Conservation (phyloP, 30 jellyfish, hydroid and myxozoan genomes). For the Mastigias papua region DNA sequence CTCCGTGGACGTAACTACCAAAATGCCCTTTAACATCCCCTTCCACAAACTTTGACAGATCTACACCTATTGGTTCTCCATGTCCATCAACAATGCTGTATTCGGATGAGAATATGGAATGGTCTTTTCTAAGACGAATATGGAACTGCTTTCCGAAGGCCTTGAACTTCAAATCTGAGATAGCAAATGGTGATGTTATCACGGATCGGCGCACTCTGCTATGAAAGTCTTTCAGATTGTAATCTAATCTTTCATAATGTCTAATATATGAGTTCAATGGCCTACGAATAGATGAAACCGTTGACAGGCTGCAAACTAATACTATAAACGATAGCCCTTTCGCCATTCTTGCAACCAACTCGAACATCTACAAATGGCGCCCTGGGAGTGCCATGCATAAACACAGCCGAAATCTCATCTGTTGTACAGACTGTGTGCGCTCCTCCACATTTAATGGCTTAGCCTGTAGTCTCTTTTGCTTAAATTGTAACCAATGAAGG, state of each 20-base stretch:
- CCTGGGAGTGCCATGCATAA: neutral
- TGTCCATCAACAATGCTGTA: conserved; percentile 76
- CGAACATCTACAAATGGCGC: conserved; percentile 15
- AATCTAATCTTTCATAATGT: conserved; percentile 82
- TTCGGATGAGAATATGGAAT: conserved; percentile 77
- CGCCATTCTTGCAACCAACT: conserved; percentile 22
- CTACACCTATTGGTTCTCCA: conserved; percentile 77
- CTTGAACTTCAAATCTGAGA: conserved; percentile 69
- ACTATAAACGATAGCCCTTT: neutral
- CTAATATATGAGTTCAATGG: conserved; percentile 81
- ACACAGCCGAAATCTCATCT: conserved; percentile 14
- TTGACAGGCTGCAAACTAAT: conserved; percentile 21
- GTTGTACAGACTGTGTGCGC: neutral
- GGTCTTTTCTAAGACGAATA: conserved; percentile 85
- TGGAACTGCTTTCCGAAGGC: conserved; percentile 85
- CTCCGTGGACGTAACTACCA: conserved; percentile 83
- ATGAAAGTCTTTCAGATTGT: conserved; percentile 81
- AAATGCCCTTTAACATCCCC: conserved; percentile 91
- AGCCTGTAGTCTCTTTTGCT: too few relatives aligned
- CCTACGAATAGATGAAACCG: conserved; percentile 35
- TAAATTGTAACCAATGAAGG: too few relatives aligned
- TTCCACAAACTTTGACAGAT: conserved; percentile 66
- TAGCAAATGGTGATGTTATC: conserved; percentile 79
- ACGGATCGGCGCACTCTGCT: conserved; percentile 84
- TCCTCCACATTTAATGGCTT: too few relatives aligned